Evolutionary conservation across 1,140 invertebrate species (phyloP), one percentile per base, ranked within the genome.

Genomic region (Heliconius congener): DNA sequence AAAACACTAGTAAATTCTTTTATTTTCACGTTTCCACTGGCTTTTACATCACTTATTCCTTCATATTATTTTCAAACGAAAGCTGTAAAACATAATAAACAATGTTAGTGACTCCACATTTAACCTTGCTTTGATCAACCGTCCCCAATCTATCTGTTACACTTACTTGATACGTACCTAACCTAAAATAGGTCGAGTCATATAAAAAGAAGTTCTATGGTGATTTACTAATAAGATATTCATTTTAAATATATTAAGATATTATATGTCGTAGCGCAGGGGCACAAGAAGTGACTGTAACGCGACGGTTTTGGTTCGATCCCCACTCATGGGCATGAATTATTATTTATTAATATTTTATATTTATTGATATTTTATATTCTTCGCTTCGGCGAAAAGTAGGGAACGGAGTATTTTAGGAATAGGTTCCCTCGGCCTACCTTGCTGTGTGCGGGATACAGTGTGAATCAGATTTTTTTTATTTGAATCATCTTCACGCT

Each of bases 141-240:
- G 55, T 60, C 11, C 19, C 74, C 55, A 82, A 82, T 79, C 74
- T 71, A 79, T 79, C 66, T 55, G 74, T 79, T 71, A 79, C 81
- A 76, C 77, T 79, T 82, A 37, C 50, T 82, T 77, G 74, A 42
- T 52, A 74, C 50, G 71, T 74, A 52, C 50, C 16, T 52, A 70
- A 0, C 16, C 39, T 46, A 27, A 66, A 42, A 76, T 76, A 34
- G 74, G 74, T 30, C 74, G 60, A 50, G 46, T 52, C 23, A 50
- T 23, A 23, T 60, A 60, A 23, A 60, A 60, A 1, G 57, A 60
- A 23, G 19, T 60, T 23, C n/a, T 60, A 3, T 46, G 11, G 11
- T 46, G 11, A 46, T 13, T 13, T 13, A 46, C 13, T 46, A 46
- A 46, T 46, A 46, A 46, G 42, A 46, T 46, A 46, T 13, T 46